Conservation (phyloP, 2,797 vertebrate species). For the Spinus olivaceus region DNA sequence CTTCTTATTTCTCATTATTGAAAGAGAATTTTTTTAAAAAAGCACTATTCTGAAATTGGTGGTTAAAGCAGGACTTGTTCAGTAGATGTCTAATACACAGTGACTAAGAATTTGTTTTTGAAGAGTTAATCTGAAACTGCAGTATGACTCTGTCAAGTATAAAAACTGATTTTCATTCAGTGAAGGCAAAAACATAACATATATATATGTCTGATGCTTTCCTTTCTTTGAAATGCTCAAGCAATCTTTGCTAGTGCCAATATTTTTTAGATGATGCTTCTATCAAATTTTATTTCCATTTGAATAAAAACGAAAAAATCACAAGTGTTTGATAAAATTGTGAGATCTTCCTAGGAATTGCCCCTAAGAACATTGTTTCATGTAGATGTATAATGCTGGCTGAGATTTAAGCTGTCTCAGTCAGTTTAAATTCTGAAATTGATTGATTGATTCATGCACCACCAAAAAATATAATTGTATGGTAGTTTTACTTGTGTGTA, state of each 20-base stretch:
- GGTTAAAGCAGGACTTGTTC: neutral
- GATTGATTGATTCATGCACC: neutral
- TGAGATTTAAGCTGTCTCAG: neutral
- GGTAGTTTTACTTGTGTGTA: neutral
- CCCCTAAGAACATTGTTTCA: neutral
- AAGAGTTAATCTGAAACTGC: neutral
- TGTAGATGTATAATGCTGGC: neutral
- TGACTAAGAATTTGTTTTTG: neutral
- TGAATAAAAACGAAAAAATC: neutral
- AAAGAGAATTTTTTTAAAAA: neutral
- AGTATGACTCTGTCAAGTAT: neutral
- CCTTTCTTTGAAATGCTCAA: neutral
- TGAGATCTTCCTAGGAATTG: neutral
- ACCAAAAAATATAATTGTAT: neutral
- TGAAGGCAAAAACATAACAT: neutral
- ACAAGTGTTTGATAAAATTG: neutral
- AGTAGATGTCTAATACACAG: neutral
- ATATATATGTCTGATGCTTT: neutral
- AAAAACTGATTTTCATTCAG: neutral
- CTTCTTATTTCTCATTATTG: neutral
- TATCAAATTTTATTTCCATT: neutral
- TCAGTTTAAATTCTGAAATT: neutral
- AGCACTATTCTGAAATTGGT: neutral
- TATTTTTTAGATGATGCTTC: neutral
- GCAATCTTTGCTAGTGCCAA: neutral